Evolutionary conservation across 2,888 invertebrate species (phyloP).

Genomic region (Tricholauxania praeusta): DNA sequence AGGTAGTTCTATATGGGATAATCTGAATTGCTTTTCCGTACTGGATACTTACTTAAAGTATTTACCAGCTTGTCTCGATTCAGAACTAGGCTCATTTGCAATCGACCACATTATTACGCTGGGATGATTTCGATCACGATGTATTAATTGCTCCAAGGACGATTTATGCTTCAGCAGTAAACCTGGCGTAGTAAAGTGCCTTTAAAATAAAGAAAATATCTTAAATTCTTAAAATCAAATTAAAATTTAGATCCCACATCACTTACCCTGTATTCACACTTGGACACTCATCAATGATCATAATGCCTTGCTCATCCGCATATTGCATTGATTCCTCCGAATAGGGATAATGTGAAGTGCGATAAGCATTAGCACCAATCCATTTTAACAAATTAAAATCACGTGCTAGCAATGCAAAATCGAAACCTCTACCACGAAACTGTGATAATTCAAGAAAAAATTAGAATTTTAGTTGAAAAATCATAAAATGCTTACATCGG

Average conservation of each 20-base stretch:
- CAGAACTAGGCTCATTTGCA: constrained; percentile 91
- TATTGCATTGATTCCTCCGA: constrained; percentile 96
- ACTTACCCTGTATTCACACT: constrained; percentile 88
- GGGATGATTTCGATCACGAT: constrained; percentile 93
- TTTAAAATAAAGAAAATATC: constrained; percentile 32
- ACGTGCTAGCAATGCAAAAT: constrained; percentile 85
- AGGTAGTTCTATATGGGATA: too few relatives aligned
- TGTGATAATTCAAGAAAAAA: constrained; percentile 58
- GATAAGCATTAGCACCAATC: constrained; percentile 94
- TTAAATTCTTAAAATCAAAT: too few relatives aligned
- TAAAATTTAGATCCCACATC: too few relatives aligned
- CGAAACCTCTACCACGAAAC: constrained; percentile 94
- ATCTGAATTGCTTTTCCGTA: background rate
- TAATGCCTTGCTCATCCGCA: constrained; percentile 92
- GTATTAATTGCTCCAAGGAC: constrained; percentile 87
- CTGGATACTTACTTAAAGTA: constrained; percentile 79
- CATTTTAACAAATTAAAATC: constrained; percentile 95
- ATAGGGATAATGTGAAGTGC: constrained; percentile 98
- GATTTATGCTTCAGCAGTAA: constrained; percentile 84
- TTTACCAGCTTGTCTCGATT: constrained; percentile 74
- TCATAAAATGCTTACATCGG: constrained; percentile 74
- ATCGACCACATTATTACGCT: constrained; percentile 97
- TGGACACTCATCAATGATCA: constrained; percentile 95
- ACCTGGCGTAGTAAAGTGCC: constrained; percentile 75
- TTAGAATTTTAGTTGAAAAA: too few relatives aligned